These are phyloP conservation scores for Neolamprologus fasciatus DNA, from an alignment of 2,113 vertebrate species.

Conservation along the genomic window DNA sequence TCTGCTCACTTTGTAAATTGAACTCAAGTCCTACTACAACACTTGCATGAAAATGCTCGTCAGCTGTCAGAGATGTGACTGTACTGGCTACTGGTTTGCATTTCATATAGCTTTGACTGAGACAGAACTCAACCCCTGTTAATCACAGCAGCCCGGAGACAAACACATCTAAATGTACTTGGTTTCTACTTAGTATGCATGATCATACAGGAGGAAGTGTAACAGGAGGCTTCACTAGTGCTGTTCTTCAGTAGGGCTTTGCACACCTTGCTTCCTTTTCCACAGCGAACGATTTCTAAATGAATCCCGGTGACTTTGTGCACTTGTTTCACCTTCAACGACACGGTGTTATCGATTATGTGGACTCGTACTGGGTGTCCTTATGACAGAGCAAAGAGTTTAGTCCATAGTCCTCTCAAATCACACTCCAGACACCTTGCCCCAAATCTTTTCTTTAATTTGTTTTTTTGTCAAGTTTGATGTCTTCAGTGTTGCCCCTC, in stretches of 20 bases:
- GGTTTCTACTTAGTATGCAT: neutral
- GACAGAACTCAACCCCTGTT: constrained; percentile 5
- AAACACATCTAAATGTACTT: neutral
- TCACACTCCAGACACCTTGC: neutral
- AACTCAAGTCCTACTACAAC: neutral
- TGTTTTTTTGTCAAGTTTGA: constrained; percentile 27
- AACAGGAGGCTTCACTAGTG: neutral
- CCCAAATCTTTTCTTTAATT: constrained; percentile 6
- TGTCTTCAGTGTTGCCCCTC: constrained; percentile 26
- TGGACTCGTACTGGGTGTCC: neutral
- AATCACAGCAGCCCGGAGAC: neutral
- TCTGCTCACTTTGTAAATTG: neutral
- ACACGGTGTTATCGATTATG: constrained; percentile 8
- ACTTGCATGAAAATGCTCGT: neutral
- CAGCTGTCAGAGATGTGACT: neutral
- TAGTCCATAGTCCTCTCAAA: neutral
- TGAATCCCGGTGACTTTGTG: neutral
- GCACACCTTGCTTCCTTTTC: neutral
- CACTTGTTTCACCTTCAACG: constrained; percentile 14
- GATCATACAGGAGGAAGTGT: neutral
- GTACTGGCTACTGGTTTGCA: neutral
- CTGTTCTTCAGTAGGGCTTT: neutral
- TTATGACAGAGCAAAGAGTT: neutral
- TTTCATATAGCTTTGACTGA: neutral
- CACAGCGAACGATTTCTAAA: neutral